A percentile compares a stretch with the other conserved stretches of the same genome.
Evolutionary conservation across 2,113 vertebrate genomes (phyloP).

Genomic region (Malurus melanocephalus): DNA sequence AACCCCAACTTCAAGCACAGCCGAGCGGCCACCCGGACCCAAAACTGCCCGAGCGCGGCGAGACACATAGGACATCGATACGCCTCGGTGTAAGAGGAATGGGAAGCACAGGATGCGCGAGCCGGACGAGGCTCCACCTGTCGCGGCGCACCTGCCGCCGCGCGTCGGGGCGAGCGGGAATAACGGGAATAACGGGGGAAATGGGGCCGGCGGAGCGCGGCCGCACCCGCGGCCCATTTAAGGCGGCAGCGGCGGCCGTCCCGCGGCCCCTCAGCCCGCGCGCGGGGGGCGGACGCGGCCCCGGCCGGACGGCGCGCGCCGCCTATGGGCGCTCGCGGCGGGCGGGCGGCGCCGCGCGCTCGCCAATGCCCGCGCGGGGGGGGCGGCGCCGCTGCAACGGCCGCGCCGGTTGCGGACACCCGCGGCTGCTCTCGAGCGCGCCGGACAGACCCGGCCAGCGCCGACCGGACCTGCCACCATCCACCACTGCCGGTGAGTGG

Average conservation of each 20-base stretch:
- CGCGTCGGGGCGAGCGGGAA: neutral
- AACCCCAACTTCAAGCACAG: neutral
- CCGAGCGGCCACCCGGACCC: no score
- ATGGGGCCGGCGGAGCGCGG: neutral
- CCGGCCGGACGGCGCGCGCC: no score
- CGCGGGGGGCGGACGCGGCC: neutral
- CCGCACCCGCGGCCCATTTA: neutral
- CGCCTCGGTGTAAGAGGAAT: rapidly evolving
- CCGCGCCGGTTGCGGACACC: neutral
- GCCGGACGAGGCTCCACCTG: neutral
- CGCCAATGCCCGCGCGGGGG: neutral
- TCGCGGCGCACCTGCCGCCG: neutral
- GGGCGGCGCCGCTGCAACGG: neutral
- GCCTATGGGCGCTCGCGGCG: no score
- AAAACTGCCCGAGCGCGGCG: neutral
- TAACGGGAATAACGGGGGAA: neutral
- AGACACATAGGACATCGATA: rapidly evolving
- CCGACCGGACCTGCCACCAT: neutral
- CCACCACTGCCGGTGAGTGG: neutral
- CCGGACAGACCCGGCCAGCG: neutral
- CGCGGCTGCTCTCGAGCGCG: neutral
- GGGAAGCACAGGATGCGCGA: rapidly evolving
- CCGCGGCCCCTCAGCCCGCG: neutral
- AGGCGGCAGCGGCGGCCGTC: conserved; percentile 9
- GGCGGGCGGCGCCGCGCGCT: no score